These are phyloP conservation scores for Heliothis peltigera DNA, from an alignment of 2,888 invertebrate genomes.

Conservation along the genomic window DNA sequence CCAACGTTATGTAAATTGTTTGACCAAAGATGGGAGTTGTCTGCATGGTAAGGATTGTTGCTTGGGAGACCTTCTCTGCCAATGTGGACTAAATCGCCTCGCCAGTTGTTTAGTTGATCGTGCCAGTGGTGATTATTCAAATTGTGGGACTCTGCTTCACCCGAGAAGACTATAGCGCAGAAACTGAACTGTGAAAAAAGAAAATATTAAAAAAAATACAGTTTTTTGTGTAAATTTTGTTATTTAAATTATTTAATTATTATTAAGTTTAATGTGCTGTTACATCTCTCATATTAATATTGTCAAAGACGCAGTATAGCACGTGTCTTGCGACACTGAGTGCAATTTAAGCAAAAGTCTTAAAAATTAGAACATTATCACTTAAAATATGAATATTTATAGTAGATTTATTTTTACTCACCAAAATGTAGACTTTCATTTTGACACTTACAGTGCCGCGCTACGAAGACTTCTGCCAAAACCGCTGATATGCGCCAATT, in stretches of 20 bases:
- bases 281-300: too few species aligned
- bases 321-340: too few species aligned
- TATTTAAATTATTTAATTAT: too few species aligned
- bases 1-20: neutral
- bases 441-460: neutral
- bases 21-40: neutral
- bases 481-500: neutral
- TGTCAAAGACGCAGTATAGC: too few species aligned
- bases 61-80: neutral
- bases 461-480: neutral
- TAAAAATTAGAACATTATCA: too few species aligned
- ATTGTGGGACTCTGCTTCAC: neutral
- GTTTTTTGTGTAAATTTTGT: too few species aligned
- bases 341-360: too few species aligned
- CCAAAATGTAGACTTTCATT: slow-evolving; percentile 29
- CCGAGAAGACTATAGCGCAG: slow-evolving; percentile 3
- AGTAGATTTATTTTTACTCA: slow-evolving; percentile 16
- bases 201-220: too few species aligned
- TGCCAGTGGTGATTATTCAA: neutral
- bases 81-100: neutral
- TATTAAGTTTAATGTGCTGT: too few species aligned
- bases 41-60: neutral
- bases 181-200: slow-evolving; percentile 13
- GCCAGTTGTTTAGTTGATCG: neutral
- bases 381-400: too few species aligned